Conservation (phyloP, 2,113 vertebrate species). For the Oncorhynchus kisutch region DNA sequence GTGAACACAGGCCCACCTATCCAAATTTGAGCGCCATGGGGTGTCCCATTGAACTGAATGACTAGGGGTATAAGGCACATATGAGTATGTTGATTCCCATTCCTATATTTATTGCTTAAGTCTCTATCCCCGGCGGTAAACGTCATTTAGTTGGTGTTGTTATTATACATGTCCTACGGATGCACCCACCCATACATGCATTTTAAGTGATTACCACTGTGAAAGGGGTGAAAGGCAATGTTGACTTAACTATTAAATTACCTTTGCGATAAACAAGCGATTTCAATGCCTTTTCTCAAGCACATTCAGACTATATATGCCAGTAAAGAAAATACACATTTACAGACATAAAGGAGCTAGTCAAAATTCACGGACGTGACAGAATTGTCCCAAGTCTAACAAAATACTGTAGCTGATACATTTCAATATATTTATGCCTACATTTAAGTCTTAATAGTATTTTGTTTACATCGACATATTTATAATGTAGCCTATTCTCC, state of each 20-base stretch:
- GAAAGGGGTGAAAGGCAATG: background rate
- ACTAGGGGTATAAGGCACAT: constrained; percentile 51
- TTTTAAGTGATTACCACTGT: background rate
- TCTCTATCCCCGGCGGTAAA: constrained; percentile 45
- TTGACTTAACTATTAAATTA: background rate
- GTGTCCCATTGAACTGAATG: constrained; percentile 62
- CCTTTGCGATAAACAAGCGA: background rate
- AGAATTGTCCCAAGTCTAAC: background rate
- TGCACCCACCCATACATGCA: constrained; percentile 4
- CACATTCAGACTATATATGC: background rate
- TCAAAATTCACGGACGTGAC: background rate
- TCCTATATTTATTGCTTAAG: constrained; percentile 51
- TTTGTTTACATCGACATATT: background rate
- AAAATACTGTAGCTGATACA: background rate
- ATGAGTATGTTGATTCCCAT: constrained; percentile 55
- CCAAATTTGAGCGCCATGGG: constrained; percentile 43
- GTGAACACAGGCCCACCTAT: constrained; percentile 36
- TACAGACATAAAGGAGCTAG: background rate
- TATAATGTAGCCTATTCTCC: background rate
- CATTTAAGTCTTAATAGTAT: background rate
- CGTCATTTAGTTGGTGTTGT: constrained; percentile 64
- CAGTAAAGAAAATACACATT: background rate
- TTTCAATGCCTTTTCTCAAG: constrained; percentile 1
- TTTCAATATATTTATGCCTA: background rate
- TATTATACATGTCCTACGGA: constrained; percentile 38